Conservation (phyloP, 2,888 invertebrate genomes). For the Gymnosoma rotundatum region DNA sequence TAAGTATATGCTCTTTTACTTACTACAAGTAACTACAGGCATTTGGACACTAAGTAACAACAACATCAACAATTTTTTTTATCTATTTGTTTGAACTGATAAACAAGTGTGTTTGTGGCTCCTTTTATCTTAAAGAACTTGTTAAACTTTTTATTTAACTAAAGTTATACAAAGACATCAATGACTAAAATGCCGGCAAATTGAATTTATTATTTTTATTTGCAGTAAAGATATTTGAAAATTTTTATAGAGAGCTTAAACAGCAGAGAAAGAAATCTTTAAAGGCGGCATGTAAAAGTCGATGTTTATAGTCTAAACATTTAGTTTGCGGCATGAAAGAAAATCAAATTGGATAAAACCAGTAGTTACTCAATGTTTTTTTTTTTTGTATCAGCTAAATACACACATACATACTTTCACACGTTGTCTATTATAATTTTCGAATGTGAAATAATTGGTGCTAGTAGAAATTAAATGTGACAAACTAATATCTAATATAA, state of each 20-base stretch:
- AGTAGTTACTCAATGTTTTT: too few species aligned
- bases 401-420: too few species aligned
- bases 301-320: background rate
- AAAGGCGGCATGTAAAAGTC: constrained; percentile 9
- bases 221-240: constrained; percentile 40
- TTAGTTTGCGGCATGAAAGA: background rate
- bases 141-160: constrained; percentile 55
- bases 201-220: constrained; percentile 50
- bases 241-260: constrained; percentile 47
- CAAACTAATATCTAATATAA: too few species aligned
- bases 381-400: too few species aligned
- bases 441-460: too few species aligned
- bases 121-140: constrained; percentile 52
- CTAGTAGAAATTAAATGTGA: too few species aligned
- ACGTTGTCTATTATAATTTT: too few species aligned
- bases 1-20: background rate
- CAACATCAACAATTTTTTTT: background rate
- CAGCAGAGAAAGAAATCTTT: background rate
- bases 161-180: constrained; percentile 8
- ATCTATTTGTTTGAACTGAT: background rate
- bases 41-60: constrained; percentile 37
- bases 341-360: background rate
- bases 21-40: constrained; percentile 35
- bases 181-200: constrained; percentile 55
- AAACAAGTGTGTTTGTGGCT: constrained; percentile 4